Evolutionary conservation across 2,888 invertebrate genomes (phyloP).

Genomic region (Conomelus anceps): DNA sequence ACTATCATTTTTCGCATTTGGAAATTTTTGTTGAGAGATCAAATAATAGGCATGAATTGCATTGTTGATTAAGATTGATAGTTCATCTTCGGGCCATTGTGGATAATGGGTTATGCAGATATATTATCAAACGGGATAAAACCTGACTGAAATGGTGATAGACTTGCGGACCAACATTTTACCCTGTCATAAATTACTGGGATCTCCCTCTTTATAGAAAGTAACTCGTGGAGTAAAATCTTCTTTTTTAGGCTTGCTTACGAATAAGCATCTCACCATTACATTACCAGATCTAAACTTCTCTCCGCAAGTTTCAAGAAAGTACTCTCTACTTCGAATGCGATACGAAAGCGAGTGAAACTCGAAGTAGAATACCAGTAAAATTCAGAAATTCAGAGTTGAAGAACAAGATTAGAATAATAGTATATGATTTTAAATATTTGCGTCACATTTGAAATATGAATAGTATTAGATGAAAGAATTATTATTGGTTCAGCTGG

Average conservation of each 20-base stretch:
- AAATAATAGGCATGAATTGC: not conserved
- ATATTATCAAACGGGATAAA: not conserved
- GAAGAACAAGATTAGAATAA: too few relatives aligned
- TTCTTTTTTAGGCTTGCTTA: not conserved
- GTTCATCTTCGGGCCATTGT: not conserved
- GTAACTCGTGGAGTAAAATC: not conserved
- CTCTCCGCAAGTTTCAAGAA: too few relatives aligned
- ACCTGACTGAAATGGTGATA: not conserved
- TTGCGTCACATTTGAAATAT: too few relatives aligned
- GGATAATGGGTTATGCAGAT: not conserved
- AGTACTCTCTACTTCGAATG: not conserved
- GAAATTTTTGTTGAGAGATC: not conserved
- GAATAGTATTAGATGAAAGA: too few relatives aligned
- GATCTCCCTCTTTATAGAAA: not conserved
- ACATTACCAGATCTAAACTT: not conserved
- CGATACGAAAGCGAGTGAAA: not conserved
- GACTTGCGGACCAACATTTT: not conserved
- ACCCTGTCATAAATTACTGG: not conserved
- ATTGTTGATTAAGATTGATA: not conserved
- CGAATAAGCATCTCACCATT: not conserved
- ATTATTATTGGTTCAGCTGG: not conserved
- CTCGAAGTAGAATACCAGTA: too few relatives aligned
- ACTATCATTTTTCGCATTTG: too few relatives aligned
- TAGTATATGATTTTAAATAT: too few relatives aligned
- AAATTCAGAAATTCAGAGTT: too few relatives aligned